Percentiles rank a stretch among this genome's conserved stretches.
phyloP scores from a whole-genome alignment of 2,888 invertebrate species.

The Digitonthophagus gazella region DNA sequence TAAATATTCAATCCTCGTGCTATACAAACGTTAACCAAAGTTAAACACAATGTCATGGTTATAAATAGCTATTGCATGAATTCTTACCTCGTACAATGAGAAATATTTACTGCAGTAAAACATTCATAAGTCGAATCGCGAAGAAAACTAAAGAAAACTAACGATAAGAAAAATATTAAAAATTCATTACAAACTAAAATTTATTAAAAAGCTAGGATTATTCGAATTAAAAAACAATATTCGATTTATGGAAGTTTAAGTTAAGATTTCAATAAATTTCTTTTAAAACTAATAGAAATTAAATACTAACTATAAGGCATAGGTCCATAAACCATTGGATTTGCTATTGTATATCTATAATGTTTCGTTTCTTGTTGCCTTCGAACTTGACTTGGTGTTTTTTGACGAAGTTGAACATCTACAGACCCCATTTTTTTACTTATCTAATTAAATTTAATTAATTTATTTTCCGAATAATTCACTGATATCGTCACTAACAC shows the following conservation, averaged over 20 bases:
- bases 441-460: neutral
- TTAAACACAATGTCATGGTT: too few species aligned
- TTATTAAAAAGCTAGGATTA: too few species aligned
- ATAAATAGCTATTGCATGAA: too few species aligned
- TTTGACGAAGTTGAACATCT: constrained; percentile 43
- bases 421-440: constrained; percentile 22
- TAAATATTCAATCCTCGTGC: too few species aligned
- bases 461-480: neutral
- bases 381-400: constrained; percentile 38
- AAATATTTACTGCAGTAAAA: too few species aligned
- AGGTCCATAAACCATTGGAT: constrained; percentile 73
- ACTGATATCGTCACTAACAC: neutral
- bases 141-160: too few species aligned
- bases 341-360: constrained; percentile 52
- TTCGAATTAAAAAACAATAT: neutral
- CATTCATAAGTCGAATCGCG: too few species aligned
- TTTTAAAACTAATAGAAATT: constrained; percentile 6
- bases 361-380: constrained; percentile 39
- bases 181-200: too few species aligned
- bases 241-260: neutral
- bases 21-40: too few species aligned
- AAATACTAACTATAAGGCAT: constrained; percentile 72
- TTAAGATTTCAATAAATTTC: too few species aligned
- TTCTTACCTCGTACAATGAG: too few species aligned
- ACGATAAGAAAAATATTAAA: too few species aligned